These are phyloP conservation scores for Takifugu flavidus DNA, from an alignment of 2,113 vertebrate species.

Conservation along the genomic window DNA sequence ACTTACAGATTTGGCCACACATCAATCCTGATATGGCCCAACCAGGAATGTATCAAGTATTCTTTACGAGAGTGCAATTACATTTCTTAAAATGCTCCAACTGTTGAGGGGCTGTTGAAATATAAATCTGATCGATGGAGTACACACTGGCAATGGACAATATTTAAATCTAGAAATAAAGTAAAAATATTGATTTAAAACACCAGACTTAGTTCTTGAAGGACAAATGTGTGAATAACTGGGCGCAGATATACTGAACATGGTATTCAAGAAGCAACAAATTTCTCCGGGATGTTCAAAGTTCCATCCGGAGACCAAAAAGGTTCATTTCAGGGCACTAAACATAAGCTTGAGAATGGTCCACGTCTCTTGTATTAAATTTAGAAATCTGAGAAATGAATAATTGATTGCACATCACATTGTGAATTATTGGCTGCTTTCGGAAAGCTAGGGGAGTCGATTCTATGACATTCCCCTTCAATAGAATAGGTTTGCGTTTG, in stretches of 20 bases:
- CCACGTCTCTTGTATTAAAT: background rate
- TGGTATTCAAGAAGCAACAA: conserved; percentile 5
- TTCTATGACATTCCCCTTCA: conserved; percentile 6
- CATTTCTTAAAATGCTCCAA: conserved; percentile 17
- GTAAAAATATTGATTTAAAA: conserved; percentile 3
- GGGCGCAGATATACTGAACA: conserved; percentile 1
- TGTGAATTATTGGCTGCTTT: conserved; percentile 8
- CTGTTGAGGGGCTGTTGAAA: conserved; percentile 35
- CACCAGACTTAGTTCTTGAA: background rate
- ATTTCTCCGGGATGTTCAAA: too few species aligned
- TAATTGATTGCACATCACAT: conserved; percentile 15
- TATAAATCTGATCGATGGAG: conserved; percentile 33
- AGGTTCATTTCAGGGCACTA: background rate
- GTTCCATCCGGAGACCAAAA: conserved; percentile 4
- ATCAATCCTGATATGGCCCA: conserved; percentile 50
- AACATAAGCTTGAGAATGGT: conserved; percentile 12
- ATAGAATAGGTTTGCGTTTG: conserved; percentile 15
- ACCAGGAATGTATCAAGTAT: conserved; percentile 72
- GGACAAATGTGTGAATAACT: conserved; percentile 4
- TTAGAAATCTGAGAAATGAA: conserved; percentile 7
- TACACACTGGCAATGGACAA: conserved; percentile 29
- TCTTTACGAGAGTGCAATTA: conserved; percentile 55
- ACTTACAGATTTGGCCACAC: conserved; percentile 65
- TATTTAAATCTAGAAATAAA: conserved; percentile 16
- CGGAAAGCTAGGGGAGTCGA: background rate